Evolutionary conservation across 2,888 invertebrate species (phyloP), one percentile per base, ranked within the genome.

Genomic region (Agriopis aurantiaria): DNA sequence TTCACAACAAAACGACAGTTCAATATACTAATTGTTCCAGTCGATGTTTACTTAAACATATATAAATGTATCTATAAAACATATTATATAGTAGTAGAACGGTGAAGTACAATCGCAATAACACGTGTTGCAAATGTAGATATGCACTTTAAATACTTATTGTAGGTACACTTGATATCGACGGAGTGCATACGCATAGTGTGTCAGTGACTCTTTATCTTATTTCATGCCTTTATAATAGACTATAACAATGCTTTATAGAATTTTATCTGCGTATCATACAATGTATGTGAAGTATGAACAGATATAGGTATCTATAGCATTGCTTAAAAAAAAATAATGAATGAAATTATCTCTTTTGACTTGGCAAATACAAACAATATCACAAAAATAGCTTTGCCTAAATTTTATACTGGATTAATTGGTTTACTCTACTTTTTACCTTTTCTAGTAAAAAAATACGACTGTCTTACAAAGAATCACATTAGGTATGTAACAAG

Each of bases 151-250:
- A 67, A 60, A 72, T 12, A 70, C 55, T 14, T n/a, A 14, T 49
- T 48, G 55, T 56, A 51, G 17, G 57, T 71, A 67, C 65, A 73
- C 62, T 69, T 68, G 71, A 75, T 79, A 80, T 78, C 80, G 75
- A 77, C 77, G 74, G 77, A 80, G 78, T 81, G 82, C 80, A 82
- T 69, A 76, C 80, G 82, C 80, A 82, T 69, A 76, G 66, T 76
- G 75, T 81, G 88, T 84, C 87, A 84, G 69, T 87, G 88, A 85
- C 86, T 82, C 75, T 73, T 88, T 88, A 88, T 87, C 88, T 79
- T 73, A 74, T 65, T 69, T 70, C 80, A 80, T 78, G 83, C 82
- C 84, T 82, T 83, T 79, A 76, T 33, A 79, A 79, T 78, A 80
- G 77, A 73, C 71, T 69, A 75, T 73, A 69, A 65, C 57, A 62